Evolutionary conservation across 2,797 vertebrate genomes (phyloP).

Genomic region (Pangasius mekongensis): DNA sequence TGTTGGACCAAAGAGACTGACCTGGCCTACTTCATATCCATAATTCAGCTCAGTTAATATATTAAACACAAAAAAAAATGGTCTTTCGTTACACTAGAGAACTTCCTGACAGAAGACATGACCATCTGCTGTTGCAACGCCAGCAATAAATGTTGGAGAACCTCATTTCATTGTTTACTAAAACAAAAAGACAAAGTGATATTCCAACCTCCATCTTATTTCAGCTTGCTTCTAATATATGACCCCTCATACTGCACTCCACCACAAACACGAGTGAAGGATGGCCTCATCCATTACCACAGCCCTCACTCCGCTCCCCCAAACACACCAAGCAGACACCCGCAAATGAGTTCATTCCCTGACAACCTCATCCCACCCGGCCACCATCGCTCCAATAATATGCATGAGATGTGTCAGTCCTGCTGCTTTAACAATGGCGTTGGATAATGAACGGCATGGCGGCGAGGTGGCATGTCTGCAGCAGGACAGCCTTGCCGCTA

Average conservation of each 20-base stretch:
- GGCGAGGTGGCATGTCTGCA: conserved; percentile 59
- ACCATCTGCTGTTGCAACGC: conserved; percentile 53
- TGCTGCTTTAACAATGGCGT: conserved; percentile 70
- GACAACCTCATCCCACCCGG: conserved; percentile 69
- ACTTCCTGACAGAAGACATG: conserved; percentile 51
- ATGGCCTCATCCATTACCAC: conserved; percentile 70
- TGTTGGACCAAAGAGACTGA: conserved; percentile 42
- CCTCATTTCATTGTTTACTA: conserved; percentile 54
- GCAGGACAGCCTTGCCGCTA: conserved; percentile 78
- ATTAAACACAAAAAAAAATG: conserved; percentile 11
- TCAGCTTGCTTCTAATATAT: conserved; percentile 58
- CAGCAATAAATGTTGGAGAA: conserved; percentile 51
- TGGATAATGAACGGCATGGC: conserved; percentile 72
- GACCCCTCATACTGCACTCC: conserved; percentile 64
- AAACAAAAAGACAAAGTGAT: conserved; percentile 47
- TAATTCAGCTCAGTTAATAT: conserved; percentile 45
- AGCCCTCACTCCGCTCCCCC: conserved; percentile 47
- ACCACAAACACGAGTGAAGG: conserved; percentile 60
- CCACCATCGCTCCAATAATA: conserved; percentile 71
- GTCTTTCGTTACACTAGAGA: conserved; percentile 44
- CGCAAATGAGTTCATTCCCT: conserved; percentile 71
- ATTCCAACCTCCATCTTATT: conserved; percentile 47
- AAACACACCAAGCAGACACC: conserved; percentile 53
- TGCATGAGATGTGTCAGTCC: conserved; percentile 72
- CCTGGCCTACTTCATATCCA: conserved; percentile 38